Conservation (phyloP, 2,797 vertebrate species). For the Rhynchonycteris naso region DNA sequence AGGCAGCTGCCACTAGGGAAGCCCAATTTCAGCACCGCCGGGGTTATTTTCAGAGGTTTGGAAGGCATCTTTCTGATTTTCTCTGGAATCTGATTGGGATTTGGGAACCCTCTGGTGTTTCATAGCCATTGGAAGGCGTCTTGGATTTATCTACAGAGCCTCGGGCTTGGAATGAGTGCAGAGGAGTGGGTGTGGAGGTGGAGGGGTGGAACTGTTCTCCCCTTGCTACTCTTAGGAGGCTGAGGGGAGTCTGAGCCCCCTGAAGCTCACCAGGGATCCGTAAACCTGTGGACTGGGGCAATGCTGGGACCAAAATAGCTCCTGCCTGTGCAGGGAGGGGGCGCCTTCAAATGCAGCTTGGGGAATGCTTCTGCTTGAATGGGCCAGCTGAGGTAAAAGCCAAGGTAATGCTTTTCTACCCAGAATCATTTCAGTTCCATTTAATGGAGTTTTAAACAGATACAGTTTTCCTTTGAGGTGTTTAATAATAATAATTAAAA, state of each 20-base stretch:
- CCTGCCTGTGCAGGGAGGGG: constrained; percentile 23
- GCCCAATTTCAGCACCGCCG: background rate
- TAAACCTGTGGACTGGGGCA: constrained; percentile 54
- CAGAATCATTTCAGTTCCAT: background rate
- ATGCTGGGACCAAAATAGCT: constrained; percentile 62
- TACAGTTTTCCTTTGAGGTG: constrained; percentile 30
- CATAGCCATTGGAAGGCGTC: background rate
- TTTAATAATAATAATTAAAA: constrained; percentile 7
- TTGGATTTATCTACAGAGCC: background rate
- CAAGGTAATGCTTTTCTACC: background rate
- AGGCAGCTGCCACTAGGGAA: constrained; percentile 24
- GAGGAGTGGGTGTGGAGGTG: background rate
- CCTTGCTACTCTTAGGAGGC: background rate
- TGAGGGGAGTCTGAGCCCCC: background rate
- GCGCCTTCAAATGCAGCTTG: constrained; percentile 45
- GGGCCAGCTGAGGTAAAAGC: constrained; percentile 60
- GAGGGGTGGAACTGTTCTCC: background rate
- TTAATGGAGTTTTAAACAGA: constrained; percentile 1
- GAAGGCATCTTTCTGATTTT: background rate
- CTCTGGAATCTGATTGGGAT: background rate
- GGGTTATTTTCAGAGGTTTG: constrained; percentile 18
- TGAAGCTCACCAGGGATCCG: background rate
- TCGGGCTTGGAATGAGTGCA: background rate
- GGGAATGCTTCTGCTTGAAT: constrained; percentile 58
- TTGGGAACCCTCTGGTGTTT: background rate